Evolutionary conservation across 2,113 vertebrate genomes (phyloP).

Genomic region (Pygoscelis adeliae): DNA sequence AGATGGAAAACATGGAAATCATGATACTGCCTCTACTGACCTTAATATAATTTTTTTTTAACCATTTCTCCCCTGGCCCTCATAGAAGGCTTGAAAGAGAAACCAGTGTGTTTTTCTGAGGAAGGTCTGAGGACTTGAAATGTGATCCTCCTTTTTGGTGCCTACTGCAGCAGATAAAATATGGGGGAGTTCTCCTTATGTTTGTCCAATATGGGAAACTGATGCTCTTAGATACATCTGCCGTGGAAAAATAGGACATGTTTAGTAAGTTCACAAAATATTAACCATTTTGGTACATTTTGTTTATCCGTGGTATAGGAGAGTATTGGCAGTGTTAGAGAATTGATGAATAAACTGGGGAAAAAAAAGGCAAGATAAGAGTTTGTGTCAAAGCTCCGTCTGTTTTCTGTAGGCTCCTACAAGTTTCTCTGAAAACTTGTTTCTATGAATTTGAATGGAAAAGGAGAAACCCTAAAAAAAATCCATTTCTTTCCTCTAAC

Average conservation of each 20-base stretch:
- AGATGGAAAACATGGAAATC: background rate
- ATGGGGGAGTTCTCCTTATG: background rate
- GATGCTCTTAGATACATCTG: background rate
- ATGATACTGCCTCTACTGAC: background rate
- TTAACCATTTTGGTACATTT: background rate
- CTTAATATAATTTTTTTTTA: background rate
- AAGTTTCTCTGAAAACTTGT: background rate
- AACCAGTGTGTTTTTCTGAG: background rate
- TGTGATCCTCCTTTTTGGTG: background rate
- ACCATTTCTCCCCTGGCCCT: background rate
- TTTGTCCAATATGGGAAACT: background rate
- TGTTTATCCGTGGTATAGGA: background rate
- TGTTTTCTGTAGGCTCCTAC: background rate
- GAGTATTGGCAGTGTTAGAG: background rate
- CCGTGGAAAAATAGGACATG: background rate
- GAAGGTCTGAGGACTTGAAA: background rate
- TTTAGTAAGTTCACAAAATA: background rate
- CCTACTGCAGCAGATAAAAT: background rate
- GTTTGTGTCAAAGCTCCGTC: background rate
- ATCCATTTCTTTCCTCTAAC: background rate
- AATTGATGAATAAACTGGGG: background rate
- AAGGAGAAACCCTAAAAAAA: background rate
- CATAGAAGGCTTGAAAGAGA: background rate
- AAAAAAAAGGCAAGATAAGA: background rate
- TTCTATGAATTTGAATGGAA: background rate